A percentile compares a stretch with the other conserved stretches of the same genome.
phyloP scores from a whole-genome alignment of 2,113 vertebrate species.

The Puma concolor region DNA sequence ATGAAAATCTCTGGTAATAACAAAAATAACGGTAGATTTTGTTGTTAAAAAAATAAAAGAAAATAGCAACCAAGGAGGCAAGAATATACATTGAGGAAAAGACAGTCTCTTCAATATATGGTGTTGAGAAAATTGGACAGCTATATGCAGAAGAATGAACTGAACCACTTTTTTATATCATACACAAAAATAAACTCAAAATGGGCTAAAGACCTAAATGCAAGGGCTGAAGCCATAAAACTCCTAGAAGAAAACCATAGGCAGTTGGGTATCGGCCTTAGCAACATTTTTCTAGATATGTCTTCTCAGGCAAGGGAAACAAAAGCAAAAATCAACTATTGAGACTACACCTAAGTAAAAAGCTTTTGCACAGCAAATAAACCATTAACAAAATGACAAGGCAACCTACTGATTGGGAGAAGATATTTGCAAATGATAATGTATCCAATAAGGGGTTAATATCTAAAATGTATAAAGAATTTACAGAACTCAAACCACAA shows the following conservation, averaged over 20 bases:
- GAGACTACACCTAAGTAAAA: neutral
- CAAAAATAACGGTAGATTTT: neutral
- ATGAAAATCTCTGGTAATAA: neutral
- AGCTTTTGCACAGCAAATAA: neutral
- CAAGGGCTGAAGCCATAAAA: neutral
- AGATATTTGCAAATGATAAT: neutral
- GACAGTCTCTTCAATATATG: neutral
- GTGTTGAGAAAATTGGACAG: neutral
- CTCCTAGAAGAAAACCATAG: neutral
- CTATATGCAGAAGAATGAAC: neutral
- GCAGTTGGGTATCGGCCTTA: neutral
- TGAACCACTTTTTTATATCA: neutral
- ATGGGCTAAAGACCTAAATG: neutral
- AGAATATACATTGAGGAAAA: neutral
- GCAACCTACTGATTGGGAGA: neutral
- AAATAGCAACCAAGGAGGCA: neutral
- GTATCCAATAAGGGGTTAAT: neutral
- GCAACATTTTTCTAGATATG: neutral
- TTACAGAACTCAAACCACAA: neutral
- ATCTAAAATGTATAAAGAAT: neutral
- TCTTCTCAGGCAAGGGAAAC: neutral
- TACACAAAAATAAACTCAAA: neutral
- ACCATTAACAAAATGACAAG: neutral
- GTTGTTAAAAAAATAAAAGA: neutral
- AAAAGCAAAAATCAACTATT: neutral